These are phyloP conservation scores for Pangasius larnaudii DNA, from an alignment of 2,797 vertebrate species.

Conservation along the genomic window DNA sequence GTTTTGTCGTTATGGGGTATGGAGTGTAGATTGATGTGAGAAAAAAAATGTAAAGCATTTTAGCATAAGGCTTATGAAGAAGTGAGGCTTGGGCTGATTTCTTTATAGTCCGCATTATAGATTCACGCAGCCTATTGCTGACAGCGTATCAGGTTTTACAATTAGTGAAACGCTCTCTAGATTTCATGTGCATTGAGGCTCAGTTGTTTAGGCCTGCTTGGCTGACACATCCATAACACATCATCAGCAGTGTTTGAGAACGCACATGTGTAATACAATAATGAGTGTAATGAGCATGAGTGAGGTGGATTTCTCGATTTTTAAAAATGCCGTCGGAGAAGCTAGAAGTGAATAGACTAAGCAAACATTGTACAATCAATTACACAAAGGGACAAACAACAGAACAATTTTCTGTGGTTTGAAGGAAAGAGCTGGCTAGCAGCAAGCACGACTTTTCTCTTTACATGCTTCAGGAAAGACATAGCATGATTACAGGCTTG, in stretches of 20 bases:
- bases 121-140: no score
- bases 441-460: not conserved
- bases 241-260: not conserved
- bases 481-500: not conserved
- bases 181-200: not conserved
- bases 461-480: not conserved
- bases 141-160: not conserved
- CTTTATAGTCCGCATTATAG: no score
- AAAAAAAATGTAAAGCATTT: no score
- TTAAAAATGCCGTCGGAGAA: not conserved
- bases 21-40: no score
- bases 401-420: not conserved
- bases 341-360: not conserved
- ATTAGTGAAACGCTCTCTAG: not conserved
- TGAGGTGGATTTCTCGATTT: not conserved
- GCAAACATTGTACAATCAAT: not conserved
- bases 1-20: no score
- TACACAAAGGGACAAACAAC: not conserved
- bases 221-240: not conserved
- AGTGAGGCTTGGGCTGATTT: no score
- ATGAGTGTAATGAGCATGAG: not conserved
- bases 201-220: not conserved
- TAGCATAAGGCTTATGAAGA: no score
- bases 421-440: not conserved
- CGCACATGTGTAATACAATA: not conserved